phyloP scores from a whole-genome alignment of 2,888 invertebrate genomes.

The Cyclophora punctaria region DNA sequence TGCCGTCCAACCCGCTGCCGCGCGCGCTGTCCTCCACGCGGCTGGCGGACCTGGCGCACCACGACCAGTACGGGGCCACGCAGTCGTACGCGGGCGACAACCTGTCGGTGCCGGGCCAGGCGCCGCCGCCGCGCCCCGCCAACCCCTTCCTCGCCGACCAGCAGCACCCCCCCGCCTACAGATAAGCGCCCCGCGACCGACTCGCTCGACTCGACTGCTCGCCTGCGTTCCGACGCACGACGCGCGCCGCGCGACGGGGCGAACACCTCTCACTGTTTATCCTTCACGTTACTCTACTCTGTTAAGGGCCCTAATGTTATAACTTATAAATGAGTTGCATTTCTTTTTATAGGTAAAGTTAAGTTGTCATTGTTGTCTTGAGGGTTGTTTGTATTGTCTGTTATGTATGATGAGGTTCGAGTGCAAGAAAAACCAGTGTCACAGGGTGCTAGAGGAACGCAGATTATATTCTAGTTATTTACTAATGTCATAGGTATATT shows the following conservation, averaged over 20 bases:
- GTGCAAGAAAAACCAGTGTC: conserved; percentile 7
- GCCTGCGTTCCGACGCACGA: conserved; percentile 9
- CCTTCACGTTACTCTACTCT: no score
- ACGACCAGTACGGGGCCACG: conserved; percentile 85
- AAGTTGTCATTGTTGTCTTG: no score
- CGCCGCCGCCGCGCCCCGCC: conserved; percentile 36
- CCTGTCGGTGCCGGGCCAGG: conserved; percentile 58
- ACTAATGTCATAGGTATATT: no score
- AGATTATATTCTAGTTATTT: no score
- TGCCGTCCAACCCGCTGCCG: conserved; percentile 93
- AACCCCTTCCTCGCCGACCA: conserved; percentile 55
- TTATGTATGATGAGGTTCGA: no score
- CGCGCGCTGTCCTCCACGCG: conserved; percentile 88
- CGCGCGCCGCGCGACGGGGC: neutral
- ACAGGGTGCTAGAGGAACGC: conserved; percentile 1
- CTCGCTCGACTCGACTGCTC: neutral
- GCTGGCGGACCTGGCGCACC: conserved; percentile 82
- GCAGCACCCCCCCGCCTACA: conserved; percentile 34
- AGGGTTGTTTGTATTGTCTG: no score
- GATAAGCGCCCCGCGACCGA: conserved; percentile 31
- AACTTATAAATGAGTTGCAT: no score
- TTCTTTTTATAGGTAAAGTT: no score
- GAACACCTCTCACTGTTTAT: no score
- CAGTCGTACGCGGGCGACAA: conserved; percentile 61
- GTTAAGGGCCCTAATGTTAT: no score